Percentiles rank a stretch among this genome's conserved stretches.
These are phyloP conservation scores for Lacanobia oleracea DNA, from an alignment of 2,888 invertebrate species.

Conservation along the genomic window DNA sequence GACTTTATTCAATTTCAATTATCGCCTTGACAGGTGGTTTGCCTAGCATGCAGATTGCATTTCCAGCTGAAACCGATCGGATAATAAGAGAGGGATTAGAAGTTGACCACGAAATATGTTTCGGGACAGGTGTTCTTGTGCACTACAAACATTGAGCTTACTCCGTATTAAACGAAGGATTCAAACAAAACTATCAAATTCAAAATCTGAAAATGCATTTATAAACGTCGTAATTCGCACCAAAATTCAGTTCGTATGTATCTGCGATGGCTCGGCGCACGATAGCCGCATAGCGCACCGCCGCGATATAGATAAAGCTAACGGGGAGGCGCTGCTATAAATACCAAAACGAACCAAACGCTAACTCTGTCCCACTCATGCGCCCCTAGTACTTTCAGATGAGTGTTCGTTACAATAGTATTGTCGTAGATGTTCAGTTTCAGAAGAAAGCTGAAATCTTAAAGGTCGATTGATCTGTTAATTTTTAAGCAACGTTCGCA, in stretches of 20 bases:
- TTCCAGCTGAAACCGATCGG: not conserved
- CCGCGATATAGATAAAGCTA: constrained; percentile 85
- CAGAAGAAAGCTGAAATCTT: not conserved
- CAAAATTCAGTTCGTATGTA: constrained; percentile 73
- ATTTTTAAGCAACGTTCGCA: no score
- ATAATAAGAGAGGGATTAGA: no score
- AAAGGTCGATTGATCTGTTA: no score
- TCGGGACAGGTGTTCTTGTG: not conserved
- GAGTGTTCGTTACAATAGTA: constrained; percentile 23
- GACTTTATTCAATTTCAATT: not conserved
- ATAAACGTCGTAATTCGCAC: constrained; percentile 45
- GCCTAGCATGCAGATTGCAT: no score
- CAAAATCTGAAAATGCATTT: constrained; percentile 17
- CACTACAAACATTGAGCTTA: not conserved
- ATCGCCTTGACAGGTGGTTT: not conserved
- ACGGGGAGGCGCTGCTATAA: constrained; percentile 87
- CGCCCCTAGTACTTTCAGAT: constrained; percentile 50
- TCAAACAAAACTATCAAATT: constrained; percentile 26
- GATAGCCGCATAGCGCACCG: constrained; percentile 88
- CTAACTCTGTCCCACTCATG: constrained; percentile 72
- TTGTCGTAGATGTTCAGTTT: constrained; percentile 27
- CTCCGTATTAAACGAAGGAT: not conserved
- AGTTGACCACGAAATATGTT: no score
- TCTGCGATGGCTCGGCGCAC: constrained; percentile 79
- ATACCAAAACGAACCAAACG: constrained; percentile 69